Evolutionary conservation across 2,797 vertebrate genomes (phyloP).

Genomic region (Channa striata): DNA sequence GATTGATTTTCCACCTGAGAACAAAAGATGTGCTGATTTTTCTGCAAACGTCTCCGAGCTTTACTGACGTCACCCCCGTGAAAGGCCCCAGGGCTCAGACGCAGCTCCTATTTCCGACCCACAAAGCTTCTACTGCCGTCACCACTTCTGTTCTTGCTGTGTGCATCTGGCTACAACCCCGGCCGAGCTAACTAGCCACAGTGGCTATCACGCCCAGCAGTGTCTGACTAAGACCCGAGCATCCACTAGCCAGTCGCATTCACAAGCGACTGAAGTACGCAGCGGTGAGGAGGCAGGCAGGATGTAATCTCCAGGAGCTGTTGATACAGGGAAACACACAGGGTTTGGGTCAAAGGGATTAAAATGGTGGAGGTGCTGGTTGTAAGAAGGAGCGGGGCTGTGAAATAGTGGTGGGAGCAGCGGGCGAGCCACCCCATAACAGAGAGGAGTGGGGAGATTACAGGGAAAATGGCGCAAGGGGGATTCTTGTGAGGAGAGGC

Average conservation of each 20-base stretch:
- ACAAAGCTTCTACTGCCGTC: conserved; percentile 14
- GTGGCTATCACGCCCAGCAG: conserved; percentile 72
- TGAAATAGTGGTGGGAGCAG: conserved; percentile 79
- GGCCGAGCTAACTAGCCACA: conserved; percentile 64
- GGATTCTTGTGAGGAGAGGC: conserved; percentile 72
- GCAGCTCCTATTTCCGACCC: conserved; percentile 7
- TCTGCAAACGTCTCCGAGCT: conserved; percentile 15
- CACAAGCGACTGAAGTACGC: conserved; percentile 71
- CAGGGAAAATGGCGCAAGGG: conserved; percentile 78
- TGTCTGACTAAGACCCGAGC: conserved; percentile 73
- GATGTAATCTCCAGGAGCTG: conserved; percentile 85
- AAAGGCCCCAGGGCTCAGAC: background rate
- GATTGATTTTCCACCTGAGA: background rate
- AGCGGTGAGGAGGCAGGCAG: conserved; percentile 74
- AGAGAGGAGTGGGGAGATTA: conserved; percentile 83
- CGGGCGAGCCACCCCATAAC: conserved; percentile 83
- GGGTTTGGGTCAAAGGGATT: conserved; percentile 87
- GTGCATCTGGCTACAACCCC: conserved; percentile 32
- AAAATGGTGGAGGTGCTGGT: conserved; percentile 85
- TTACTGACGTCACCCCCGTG: background rate
- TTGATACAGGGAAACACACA: conserved; percentile 85
- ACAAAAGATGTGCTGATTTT: background rate
- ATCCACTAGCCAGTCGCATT: conserved; percentile 56
- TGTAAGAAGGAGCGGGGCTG: conserved; percentile 79
- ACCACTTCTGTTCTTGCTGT: conserved; percentile 34